phyloP scores from a whole-genome alignment of 2,113 vertebrate genomes.

The Pterocles burchelli region DNA sequence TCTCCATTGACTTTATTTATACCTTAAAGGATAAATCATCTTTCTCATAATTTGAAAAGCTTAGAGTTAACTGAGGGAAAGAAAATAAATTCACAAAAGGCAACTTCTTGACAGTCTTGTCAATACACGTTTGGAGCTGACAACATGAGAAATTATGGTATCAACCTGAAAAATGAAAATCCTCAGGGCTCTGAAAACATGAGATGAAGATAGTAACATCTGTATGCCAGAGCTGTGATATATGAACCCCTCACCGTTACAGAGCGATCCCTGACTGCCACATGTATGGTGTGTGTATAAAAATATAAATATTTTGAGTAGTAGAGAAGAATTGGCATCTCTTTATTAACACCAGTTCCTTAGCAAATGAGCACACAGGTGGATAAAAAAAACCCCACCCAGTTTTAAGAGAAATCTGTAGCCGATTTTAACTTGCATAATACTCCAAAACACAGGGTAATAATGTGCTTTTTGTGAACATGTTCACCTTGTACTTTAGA shows the following conservation, averaged over 20 bases:
- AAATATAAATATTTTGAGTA: background rate
- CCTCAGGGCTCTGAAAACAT: slow-evolving; percentile 34
- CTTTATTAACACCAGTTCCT: background rate
- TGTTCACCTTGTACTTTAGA: background rate
- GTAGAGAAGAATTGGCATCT: background rate
- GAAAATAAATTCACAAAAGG: slow-evolving; percentile 50
- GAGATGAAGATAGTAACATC: background rate
- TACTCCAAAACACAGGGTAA: background rate
- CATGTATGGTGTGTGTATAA: background rate
- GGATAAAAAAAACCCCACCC: background rate
- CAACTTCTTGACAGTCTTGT: slow-evolving; percentile 41
- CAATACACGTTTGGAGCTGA: slow-evolving; percentile 51
- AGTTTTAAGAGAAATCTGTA: background rate
- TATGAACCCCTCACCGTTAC: background rate
- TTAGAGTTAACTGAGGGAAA: slow-evolving; percentile 23
- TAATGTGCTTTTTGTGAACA: background rate
- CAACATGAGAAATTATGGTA: slow-evolving; percentile 48
- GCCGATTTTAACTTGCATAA: background rate
- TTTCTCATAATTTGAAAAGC: slow-evolving; percentile 32
- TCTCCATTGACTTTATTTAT: background rate
- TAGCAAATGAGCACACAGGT: background rate
- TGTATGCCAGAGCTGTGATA: background rate
- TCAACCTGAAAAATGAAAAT: slow-evolving; percentile 41
- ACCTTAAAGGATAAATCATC: slow-evolving; percentile 11
- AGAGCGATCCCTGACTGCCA: background rate